A percentile compares a stretch with the other conserved stretches of the same genome.
phyloP scores from a whole-genome alignment of 1,140 invertebrate species.

The Rhagoletis zephyria region DNA sequence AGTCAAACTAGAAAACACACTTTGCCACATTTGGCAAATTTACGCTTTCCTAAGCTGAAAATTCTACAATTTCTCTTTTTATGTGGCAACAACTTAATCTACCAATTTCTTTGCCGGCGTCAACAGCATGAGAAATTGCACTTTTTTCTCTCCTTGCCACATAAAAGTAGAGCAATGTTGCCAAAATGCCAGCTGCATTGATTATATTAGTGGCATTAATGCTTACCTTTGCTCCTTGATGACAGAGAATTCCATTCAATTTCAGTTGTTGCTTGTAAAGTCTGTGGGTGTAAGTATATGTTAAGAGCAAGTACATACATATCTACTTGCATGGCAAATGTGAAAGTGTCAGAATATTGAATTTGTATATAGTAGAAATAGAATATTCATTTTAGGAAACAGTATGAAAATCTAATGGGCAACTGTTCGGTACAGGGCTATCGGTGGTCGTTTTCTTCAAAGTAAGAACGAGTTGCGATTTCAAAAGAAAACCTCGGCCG shows the following conservation, averaged over 20 bases:
- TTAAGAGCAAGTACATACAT: too few relatives aligned
- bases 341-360: too few relatives aligned
- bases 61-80: background rate
- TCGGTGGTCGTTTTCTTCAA: too few relatives aligned
- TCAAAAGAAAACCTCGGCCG: too few relatives aligned
- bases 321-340: too few relatives aligned
- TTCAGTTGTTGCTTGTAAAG: background rate
- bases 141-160: background rate
- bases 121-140: background rate
- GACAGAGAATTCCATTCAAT: slow-evolving; percentile 39
- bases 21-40: background rate
- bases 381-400: too few relatives aligned
- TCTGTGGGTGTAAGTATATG: too few relatives aligned
- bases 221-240: slow-evolving; percentile 28
- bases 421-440: too few relatives aligned
- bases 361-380: too few relatives aligned
- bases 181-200: slow-evolving; percentile 15
- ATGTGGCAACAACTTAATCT: slow-evolving; percentile 25
- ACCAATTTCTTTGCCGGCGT: slow-evolving; percentile 21
- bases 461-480: too few relatives aligned
- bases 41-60: background rate
- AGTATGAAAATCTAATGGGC: too few relatives aligned
- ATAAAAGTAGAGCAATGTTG: background rate
- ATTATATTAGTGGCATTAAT: slow-evolving; percentile 43
- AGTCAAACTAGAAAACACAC: background rate